Conservation (phyloP, 2,113 vertebrate species). For the Laterallus jamaicensis region DNA sequence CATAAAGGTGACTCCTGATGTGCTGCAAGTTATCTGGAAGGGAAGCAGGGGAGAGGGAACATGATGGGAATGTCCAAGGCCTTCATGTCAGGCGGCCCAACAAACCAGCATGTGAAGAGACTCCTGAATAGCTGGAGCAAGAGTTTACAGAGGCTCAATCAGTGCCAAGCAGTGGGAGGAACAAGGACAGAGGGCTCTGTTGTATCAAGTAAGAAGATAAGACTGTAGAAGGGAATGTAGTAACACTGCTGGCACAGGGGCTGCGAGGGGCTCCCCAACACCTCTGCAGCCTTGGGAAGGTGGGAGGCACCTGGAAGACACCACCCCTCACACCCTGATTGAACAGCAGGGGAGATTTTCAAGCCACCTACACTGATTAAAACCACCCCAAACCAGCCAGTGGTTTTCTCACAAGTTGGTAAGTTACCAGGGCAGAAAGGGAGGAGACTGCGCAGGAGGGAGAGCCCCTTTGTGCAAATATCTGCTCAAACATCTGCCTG, state of each 20-base stretch:
- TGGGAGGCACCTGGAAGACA: neutral
- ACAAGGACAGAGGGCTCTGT: neutral
- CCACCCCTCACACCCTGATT: neutral
- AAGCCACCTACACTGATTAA: fast-evolving
- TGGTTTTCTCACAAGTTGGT: neutral
- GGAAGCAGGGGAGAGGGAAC: neutral
- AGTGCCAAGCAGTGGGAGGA: neutral
- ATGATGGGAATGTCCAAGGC: neutral
- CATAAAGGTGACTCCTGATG: neutral
- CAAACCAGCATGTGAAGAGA: neutral
- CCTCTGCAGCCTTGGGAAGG: neutral
- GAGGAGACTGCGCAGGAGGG: neutral
- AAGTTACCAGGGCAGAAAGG: neutral
- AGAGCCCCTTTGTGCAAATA: neutral
- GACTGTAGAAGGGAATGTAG: neutral
- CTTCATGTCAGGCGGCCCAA: neutral
- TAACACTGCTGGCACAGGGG: neutral
- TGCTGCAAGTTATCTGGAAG: neutral
- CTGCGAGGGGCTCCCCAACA: fast-evolving
- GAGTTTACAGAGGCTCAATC: neutral
- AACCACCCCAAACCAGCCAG: fast-evolving
- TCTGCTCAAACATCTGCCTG: neutral
- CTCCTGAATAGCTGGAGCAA: neutral
- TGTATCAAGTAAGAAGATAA: neutral
- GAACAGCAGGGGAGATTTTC: neutral